Conservation (phyloP, 2,797 vertebrate genomes). For the Micromesistius poutassou region DNA sequence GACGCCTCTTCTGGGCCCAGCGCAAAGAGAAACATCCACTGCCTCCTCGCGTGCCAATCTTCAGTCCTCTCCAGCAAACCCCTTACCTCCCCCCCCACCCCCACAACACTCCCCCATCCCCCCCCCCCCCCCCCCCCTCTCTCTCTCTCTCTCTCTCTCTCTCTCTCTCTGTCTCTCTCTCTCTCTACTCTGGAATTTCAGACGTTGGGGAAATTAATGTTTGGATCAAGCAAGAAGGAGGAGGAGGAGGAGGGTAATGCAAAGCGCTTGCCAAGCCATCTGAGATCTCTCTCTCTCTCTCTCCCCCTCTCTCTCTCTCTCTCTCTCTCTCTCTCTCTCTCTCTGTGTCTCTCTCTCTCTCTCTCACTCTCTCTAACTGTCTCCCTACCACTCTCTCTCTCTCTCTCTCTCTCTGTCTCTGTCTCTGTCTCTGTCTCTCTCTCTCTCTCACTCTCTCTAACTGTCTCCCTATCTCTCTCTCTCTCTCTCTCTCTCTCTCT, state of each 20-base stretch:
- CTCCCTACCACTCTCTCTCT: constrained; percentile 14
- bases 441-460: constrained; percentile 33
- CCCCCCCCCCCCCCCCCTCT: constrained; percentile 33
- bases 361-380: constrained; percentile 3
- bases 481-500: constrained; percentile 16
- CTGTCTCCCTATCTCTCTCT: constrained; percentile 7
- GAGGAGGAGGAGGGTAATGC: constrained; percentile 45
- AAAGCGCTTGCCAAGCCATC: constrained; percentile 75
- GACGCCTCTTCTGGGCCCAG: constrained; percentile 43
- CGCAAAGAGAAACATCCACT: constrained; percentile 64
- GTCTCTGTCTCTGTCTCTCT: constrained; percentile 27
- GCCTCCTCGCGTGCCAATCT: constrained; percentile 52
- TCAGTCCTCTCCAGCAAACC: constrained; percentile 26
- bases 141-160: constrained; percentile 32
- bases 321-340: constrained; percentile 25
- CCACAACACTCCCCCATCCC: constrained; percentile 8
- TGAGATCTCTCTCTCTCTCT: constrained; percentile 59
- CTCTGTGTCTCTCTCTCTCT: constrained; percentile 33
- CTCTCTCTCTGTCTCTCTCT: constrained; percentile 8
- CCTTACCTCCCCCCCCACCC: constrained; percentile 5
- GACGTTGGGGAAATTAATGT: constrained; percentile 77
- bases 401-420: constrained; percentile 41
- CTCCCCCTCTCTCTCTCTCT: constrained; percentile 23
- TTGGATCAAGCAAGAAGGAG: constrained; percentile 48
- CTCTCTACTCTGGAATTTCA: constrained; percentile 67